Base-by-base conservation (phyloP, 2,113 vertebrate genomes). In the Scatophagus argus region DNA sequence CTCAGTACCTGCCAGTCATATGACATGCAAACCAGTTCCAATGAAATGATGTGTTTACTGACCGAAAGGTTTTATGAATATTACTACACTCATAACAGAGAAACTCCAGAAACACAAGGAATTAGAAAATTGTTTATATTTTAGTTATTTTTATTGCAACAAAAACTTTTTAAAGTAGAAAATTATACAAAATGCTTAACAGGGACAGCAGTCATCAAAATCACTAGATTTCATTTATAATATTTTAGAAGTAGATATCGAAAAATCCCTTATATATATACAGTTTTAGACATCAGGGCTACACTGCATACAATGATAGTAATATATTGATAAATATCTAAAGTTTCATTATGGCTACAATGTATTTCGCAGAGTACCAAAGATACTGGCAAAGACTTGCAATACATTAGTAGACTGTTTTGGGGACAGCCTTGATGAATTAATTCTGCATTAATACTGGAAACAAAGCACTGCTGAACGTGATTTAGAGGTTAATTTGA, bases 141-240 rank as follows among this genome's bases (percentile, higher is more conserved):
- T 63, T 6, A 56, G 11, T 70, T 49, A 1, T 27, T 75, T 84
- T 89, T 84, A 86, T 86, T 91, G 31, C 75, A 77, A 52, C 74
- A 79, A 47, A 82, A 83, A 58, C 0, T 0, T 77, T 74, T 47
- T 27, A 34, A 34, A 43, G 55, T 81, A 83, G 19, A 85, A 85
- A 87, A 83, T 21, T 3, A 74, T 74, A 81, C 7, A 81, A 84
- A 83, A 81, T 32, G 9, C 0, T 83, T 62, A 63, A 69, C 29
- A 75, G 43, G 1, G 44, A 64, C 34, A 71, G 46, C 47, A 55
- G 21, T 54, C 29, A 17, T 41, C 58, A 51, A 56, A 72, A 16
- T 38, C 32, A 27, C 6, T 5, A 5, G 9, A 27, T 19, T 46
- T 61, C 4, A 19, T 66, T 52, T 49, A 27, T 70, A 38, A 60